A percentile compares a stretch with the other conserved stretches of the same genome.
Evolutionary conservation across 2,113 vertebrate species (phyloP).

Genomic region (rat (Rattus norvegicus)): DNA sequence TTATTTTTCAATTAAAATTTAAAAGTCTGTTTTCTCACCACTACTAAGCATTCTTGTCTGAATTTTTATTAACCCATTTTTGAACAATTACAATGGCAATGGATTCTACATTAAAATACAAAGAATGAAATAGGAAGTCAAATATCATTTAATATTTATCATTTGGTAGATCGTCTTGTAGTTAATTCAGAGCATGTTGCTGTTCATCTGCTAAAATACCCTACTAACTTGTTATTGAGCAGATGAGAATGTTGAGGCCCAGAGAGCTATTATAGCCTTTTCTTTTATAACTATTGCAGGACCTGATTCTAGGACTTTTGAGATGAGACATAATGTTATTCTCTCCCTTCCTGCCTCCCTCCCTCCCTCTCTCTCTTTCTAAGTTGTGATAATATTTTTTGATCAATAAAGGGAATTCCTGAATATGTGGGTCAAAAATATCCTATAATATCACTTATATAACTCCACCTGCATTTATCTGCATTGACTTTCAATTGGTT

Average conservation of each 20-base stretch:
- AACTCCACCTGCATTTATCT: neutral
- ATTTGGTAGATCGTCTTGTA: neutral
- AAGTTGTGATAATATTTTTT: neutral
- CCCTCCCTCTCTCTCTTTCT: neutral
- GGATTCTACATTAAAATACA: neutral
- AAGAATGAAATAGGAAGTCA: neutral
- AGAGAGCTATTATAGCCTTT: neutral
- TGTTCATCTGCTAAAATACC: neutral
- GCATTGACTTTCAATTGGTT: neutral
- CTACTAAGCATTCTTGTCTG: neutral
- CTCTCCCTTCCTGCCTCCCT: too few relatives aligned
- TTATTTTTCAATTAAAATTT: neutral
- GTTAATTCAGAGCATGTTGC: neutral
- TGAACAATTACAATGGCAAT: neutral
- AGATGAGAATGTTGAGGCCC: neutral
- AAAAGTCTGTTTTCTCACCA: neutral
- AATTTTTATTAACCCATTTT: neutral
- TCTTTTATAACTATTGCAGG: neutral
- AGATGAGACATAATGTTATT: neutral
- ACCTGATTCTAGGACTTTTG: neutral
- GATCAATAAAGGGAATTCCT: neutral
- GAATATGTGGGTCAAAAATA: neutral
- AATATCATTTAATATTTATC: neutral
- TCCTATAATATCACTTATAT: neutral
- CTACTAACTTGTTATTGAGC: neutral